Percentiles rank a stretch among this genome's conserved stretches.
Evolutionary conservation across 2,888 invertebrate genomes (phyloP).

Genomic region (Drosophila cyrtoloma): DNA sequence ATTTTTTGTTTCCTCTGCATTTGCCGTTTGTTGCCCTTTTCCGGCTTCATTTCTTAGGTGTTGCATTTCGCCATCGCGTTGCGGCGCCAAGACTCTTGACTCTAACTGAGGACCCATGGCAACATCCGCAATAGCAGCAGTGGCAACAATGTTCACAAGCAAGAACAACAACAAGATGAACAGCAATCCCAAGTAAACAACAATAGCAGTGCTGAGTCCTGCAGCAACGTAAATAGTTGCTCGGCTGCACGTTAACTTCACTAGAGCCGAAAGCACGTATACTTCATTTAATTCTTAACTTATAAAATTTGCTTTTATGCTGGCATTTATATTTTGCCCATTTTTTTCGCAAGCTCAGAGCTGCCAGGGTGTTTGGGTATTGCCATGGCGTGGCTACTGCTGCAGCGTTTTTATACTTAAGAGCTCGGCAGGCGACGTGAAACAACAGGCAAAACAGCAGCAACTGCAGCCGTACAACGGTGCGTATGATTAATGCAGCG

Average conservation of each 20-base stretch:
- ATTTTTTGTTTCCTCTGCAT: conserved; percentile 19
- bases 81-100: conserved; percentile 51
- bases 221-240: conserved; percentile 45
- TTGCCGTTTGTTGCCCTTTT: conserved; percentile 30
- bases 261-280: conserved; percentile 55
- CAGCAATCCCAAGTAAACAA: conserved; percentile 12
- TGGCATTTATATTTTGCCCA: neutral
- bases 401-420: conserved; percentile 26
- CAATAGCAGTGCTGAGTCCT: conserved; percentile 29
- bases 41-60: conserved; percentile 30
- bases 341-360: conserved; percentile 1
- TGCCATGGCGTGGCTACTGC: conserved; percentile 13
- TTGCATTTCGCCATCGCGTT: conserved; percentile 23
- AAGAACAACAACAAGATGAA: conserved; percentile 1
- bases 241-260: conserved; percentile 54
- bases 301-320: conserved; percentile 53
- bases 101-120: conserved; percentile 20
- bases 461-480: conserved; percentile 45
- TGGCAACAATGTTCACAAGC: conserved; percentile 13
- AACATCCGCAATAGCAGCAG: conserved; percentile 10
- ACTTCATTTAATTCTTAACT: conserved; percentile 69
- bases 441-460: conserved; percentile 8
- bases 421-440: conserved; percentile 27
- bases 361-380: conserved; percentile 14
- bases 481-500: conserved; percentile 66